A percentile compares a stretch with the other conserved stretches of the same genome.
phyloP scores from a whole-genome alignment of 2,888 invertebrate genomes.

The Leptopilina drosophilae region DNA sequence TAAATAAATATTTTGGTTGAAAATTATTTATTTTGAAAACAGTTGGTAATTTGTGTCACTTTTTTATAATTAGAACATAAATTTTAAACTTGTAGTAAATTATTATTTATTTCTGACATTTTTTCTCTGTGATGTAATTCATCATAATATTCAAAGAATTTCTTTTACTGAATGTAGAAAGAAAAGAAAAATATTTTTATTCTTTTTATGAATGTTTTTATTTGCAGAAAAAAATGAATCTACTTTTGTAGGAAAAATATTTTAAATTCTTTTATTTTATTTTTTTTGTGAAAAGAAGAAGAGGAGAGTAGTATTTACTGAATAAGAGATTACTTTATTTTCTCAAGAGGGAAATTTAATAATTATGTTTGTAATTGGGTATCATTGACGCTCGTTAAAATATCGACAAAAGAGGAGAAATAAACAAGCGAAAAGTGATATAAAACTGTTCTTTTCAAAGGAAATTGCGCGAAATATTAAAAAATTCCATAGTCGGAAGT shows the following conservation, averaged over 20 bases:
- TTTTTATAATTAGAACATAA: too few relatives aligned
- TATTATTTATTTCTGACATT: too few relatives aligned
- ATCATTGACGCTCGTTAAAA: constrained; percentile 28
- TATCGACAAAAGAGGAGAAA: constrained; percentile 11
- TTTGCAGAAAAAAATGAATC: background rate
- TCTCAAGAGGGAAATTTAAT: background rate
- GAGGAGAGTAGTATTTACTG: constrained; percentile 6
- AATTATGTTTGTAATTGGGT: background rate
- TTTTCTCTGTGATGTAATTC: too few relatives aligned
- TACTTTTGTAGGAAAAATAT: background rate
- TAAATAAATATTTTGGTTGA: too few relatives aligned
- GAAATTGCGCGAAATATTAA: constrained; percentile 34
- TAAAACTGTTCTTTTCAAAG: background rate
- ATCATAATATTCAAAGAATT: too few relatives aligned
- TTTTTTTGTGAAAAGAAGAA: background rate
- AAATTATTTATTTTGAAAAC: too few relatives aligned
- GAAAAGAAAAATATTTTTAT: background rate
- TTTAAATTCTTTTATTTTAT: background rate
- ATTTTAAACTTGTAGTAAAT: too few relatives aligned
- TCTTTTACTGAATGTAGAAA: background rate
- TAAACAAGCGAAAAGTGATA: background rate
- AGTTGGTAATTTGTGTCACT: too few relatives aligned
- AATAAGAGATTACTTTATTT: constrained; percentile 9
- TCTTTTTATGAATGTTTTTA: too few relatives aligned
- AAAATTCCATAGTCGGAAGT: constrained; percentile 24